Evolutionary conservation across 2,797 vertebrate genomes (phyloP).

Genomic region (Micrastur ruficollis): DNA sequence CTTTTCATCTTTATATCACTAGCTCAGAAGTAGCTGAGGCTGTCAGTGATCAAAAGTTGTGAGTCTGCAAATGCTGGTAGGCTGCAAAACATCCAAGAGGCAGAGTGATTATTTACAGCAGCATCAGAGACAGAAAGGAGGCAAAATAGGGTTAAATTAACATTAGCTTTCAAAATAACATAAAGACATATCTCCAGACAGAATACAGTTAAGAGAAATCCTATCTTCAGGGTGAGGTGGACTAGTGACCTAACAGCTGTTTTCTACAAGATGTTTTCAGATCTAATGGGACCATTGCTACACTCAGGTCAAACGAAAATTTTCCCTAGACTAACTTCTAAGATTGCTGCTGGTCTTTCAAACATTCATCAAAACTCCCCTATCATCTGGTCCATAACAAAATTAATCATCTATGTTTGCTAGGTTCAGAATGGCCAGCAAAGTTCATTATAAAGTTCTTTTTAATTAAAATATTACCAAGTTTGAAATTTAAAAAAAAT

Average conservation of each 20-base stretch:
- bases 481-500: neutral
- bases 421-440: neutral
- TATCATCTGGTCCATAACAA: neutral
- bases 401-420: neutral
- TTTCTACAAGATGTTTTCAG: neutral
- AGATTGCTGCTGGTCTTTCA: neutral
- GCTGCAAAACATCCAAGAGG: neutral
- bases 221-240: neutral
- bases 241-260: neutral
- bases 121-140: neutral
- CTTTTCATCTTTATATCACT: neutral
- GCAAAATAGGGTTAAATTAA: neutral
- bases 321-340: neutral
- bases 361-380: neutral
- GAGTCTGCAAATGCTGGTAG: neutral
- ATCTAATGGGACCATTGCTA: neutral
- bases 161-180: neutral
- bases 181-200: neutral
- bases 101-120: neutral
- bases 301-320: neutral
- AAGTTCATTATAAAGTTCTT: neutral
- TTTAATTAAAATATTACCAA: neutral
- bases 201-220: neutral
- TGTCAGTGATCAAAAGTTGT: neutral
- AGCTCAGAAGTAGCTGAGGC: neutral